Conservation (phyloP, 53 echinoderm and acorn worm species). For the Glandiceps talaboti region DNA sequence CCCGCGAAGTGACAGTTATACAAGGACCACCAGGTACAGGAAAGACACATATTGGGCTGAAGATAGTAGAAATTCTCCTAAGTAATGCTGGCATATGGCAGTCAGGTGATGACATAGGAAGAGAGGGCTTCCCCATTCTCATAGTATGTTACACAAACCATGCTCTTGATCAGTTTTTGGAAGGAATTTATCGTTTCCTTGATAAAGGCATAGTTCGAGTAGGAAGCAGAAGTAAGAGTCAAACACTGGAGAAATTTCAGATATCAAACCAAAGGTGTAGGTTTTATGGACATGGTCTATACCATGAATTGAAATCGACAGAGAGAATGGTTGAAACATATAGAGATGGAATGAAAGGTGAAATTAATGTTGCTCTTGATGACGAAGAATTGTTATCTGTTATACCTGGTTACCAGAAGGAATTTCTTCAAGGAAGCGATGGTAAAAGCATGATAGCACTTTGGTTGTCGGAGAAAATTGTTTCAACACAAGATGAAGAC, state of each 20-base stretch:
- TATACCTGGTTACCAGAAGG: not conserved
- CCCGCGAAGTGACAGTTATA: slow-evolving; percentile 49
- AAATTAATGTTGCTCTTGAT: no score
- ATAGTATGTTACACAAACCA: slow-evolving; percentile 94
- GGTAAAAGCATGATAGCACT: not conserved
- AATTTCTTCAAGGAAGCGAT: not conserved
- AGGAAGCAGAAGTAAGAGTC: slow-evolving; percentile 57
- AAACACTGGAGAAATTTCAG: slow-evolving; percentile 33
- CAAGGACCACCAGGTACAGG: slow-evolving; percentile 87
- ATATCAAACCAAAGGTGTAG: not conserved
- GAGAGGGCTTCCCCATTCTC: slow-evolving; percentile 30
- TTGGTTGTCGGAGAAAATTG: not conserved
- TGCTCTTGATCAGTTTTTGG: slow-evolving; percentile 91
- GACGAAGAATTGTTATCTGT: not conserved
- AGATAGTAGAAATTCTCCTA: slow-evolving; percentile 48
- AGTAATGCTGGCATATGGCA: slow-evolving; percentile 3
- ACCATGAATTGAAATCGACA: no score
- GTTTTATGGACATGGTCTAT: no score
- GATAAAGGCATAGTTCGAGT: slow-evolving; percentile 47
- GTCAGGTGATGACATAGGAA: not conserved
- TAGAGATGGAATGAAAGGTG: no score
- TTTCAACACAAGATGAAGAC: not conserved
- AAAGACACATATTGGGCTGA: slow-evolving; percentile 67
- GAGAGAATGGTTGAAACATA: no score
- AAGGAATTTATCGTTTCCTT: slow-evolving; percentile 41